These are phyloP conservation scores for Parotia lawesii DNA, from an alignment of 2,113 vertebrate genomes.

Conservation along the genomic window DNA sequence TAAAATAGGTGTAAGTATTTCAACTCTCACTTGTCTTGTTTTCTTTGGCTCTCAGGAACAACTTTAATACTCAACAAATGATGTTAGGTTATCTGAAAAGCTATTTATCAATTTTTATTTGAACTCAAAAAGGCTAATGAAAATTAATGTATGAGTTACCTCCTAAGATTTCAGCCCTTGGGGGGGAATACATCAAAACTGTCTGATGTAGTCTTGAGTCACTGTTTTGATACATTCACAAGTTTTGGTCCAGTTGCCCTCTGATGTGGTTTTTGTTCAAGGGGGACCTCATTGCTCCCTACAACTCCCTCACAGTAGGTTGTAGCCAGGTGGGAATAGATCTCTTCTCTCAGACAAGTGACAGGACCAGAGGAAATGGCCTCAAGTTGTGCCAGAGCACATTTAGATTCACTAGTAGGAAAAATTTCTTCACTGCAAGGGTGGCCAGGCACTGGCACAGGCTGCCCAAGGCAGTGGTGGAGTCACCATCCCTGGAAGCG, in stretches of 20 bases:
- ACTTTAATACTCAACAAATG: neutral
- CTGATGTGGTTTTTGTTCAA: neutral
- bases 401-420: neutral
- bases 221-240: neutral
- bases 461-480: neutral
- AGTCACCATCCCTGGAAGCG: neutral
- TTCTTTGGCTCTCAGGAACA: neutral
- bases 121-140: neutral
- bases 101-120: neutral
- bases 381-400: neutral
- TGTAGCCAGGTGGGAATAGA: neutral
- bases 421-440: neutral
- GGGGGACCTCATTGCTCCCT: neutral
- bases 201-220: neutral
- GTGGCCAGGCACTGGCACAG: neutral
- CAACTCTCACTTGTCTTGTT: neutral
- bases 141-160: neutral
- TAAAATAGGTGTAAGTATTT: neutral
- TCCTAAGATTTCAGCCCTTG: neutral
- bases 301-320: neutral
- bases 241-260: neutral
- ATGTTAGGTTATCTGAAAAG: neutral
- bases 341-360: neutral
- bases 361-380: neutral
- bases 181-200: neutral